Base-by-base conservation (phyloP, 2,888 invertebrate species). In the Sipha maydis region DNA sequence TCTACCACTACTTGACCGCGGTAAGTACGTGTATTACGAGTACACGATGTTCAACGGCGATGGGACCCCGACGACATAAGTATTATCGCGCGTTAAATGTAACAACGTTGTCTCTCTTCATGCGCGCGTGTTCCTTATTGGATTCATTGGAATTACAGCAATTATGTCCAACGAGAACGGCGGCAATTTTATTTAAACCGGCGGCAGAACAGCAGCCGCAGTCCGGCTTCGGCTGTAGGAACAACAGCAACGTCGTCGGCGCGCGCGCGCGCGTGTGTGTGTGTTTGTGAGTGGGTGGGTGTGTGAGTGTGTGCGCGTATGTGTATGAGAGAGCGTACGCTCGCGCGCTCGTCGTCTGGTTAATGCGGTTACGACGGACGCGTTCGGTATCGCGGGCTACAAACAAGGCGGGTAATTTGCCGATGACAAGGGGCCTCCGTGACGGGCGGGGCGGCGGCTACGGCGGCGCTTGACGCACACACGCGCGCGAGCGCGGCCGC, bases 371-470 rank as follows among this genome's bases (percentile, higher is more conserved):
- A 89, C 80, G 90, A 41, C 71, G 89, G 69, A 73, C 90, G 90
- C 90, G 90, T 88, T 88, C 88, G 88, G 88, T 88, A 82, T 88
- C 88, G 88, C 75, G 61, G 90, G 79, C 78, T 84, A 83, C 84
- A 83, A 89, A 83, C 83, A 84, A 89, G 79, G 84, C 71, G 83
- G 84, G 89, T 89, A 84, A 84, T 89, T 89, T 89, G 88, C 88
- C 82, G 88, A 82, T 88, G 88, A 88, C 88, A 88, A 88, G 88
- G 73, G 78, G 83, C 89, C 83, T 79, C 75, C 76, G 69, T 67
- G 83, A 73, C 88, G 84, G 73, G 48, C 78, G 78, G 71, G 86
- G 85, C 61, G 89, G 75, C 56, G 84, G 69, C 34, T 80, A 38
- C 83, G 84, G 89, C 79, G 88, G 89, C 80, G 85, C 82, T 86